Conservation (phyloP, 2,797 vertebrate species). For the Cichlasoma orientale region DNA sequence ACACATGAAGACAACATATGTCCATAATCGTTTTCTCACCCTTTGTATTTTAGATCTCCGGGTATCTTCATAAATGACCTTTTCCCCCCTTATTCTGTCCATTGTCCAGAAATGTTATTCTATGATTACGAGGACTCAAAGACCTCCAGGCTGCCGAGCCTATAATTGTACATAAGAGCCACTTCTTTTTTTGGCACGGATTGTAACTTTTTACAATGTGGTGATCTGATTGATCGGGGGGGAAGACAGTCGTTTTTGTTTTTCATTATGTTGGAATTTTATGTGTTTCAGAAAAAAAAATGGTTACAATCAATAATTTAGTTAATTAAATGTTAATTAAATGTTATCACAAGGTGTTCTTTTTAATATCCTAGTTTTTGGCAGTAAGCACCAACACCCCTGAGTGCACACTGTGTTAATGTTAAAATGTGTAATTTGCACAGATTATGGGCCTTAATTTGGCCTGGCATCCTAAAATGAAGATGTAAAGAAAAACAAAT, state of each 20-base stretch:
- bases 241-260: conserved; percentile 10
- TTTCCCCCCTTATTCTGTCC: conserved; percentile 53
- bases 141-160: conserved; percentile 20
- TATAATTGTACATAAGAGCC: conserved; percentile 26
- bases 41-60: conserved; percentile 70
- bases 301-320: not conserved
- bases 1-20: conserved; percentile 57
- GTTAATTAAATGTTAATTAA: not conserved
- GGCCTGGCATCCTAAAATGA: not conserved
- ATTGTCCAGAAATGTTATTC: conserved; percentile 59
- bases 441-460: conserved; percentile 28
- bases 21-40: conserved; percentile 60
- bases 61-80: conserved; percentile 57
- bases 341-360: not conserved
- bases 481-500: not conserved
- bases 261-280: conserved; percentile 19
- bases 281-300: not conserved
- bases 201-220: conserved; percentile 7
- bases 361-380: not conserved
- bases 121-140: conserved; percentile 50
- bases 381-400: not conserved
- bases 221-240: conserved; percentile 13
- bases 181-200: conserved; percentile 6
- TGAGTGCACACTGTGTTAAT: conserved; percentile 36
- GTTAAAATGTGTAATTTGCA: conserved; percentile 27